phyloP scores from a whole-genome alignment of 2,113 vertebrate genomes.

The Otolemur garnettii region DNA sequence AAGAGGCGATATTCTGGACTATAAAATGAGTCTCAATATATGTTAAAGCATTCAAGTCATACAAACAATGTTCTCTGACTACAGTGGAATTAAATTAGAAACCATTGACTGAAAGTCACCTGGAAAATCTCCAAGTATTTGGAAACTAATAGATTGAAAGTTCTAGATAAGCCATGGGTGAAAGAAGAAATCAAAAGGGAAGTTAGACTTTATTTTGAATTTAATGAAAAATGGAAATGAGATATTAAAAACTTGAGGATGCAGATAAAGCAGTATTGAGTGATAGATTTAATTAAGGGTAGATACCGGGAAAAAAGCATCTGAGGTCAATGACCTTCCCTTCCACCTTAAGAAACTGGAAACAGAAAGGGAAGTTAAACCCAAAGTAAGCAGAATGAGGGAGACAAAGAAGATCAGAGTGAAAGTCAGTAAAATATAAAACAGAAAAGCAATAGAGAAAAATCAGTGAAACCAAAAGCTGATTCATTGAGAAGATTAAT shows the following conservation, averaged over 20 bases:
- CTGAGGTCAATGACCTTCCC: not conserved
- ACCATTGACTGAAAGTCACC: not conserved
- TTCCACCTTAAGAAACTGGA: not conserved
- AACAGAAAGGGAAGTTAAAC: not conserved
- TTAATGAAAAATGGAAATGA: not conserved
- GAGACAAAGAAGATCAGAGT: not conserved
- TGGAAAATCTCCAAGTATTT: not conserved
- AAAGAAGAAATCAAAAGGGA: not conserved
- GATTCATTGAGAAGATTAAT: not conserved
- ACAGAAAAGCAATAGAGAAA: not conserved
- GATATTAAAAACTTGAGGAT: not conserved
- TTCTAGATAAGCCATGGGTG: not conserved
- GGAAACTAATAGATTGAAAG: not conserved
- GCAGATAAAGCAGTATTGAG: not conserved
- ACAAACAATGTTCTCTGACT: not conserved
- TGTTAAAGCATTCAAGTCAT: not conserved
- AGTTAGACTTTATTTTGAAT: not conserved
- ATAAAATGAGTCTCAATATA: not conserved
- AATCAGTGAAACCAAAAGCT: not conserved
- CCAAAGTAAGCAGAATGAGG: not conserved
- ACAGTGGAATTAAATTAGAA: not conserved
- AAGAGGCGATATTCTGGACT: not conserved
- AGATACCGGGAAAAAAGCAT: not conserved
- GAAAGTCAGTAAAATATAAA: not conserved
- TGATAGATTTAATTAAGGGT: not conserved